Percentiles rank a stretch among this genome's conserved stretches.
Evolutionary conservation across 2,797 vertebrate genomes (phyloP).

Genomic region (Pitangus sulphuratus): DNA sequence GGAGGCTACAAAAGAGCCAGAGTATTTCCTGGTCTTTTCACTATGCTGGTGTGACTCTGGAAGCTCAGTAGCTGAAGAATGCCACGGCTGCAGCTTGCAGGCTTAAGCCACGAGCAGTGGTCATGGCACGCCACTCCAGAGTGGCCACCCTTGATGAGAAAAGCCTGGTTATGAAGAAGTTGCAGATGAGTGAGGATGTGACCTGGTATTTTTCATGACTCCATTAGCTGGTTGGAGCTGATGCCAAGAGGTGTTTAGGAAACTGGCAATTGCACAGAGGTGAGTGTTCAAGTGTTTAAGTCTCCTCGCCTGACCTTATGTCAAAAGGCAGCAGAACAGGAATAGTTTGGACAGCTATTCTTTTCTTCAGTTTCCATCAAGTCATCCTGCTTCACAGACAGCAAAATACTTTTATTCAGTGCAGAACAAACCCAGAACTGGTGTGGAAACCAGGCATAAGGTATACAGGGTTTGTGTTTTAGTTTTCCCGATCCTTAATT

Average conservation of each 20-base stretch:
- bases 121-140: background rate
- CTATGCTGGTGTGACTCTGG: background rate
- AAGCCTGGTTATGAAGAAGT: background rate
- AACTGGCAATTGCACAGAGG: background rate
- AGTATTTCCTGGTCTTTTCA: background rate
- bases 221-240: background rate
- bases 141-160: background rate
- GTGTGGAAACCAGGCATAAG: background rate
- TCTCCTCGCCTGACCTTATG: background rate
- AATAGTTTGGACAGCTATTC: background rate
- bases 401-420: background rate
- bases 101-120: background rate
- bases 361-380: background rate
- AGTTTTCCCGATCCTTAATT: background rate
- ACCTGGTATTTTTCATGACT: background rate
- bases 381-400: background rate
- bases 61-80: background rate
- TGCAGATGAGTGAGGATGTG: background rate
- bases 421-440: background rate
- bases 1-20: background rate
- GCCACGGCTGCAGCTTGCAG: background rate
- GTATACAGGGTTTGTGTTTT: background rate
- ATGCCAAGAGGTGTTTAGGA: background rate
- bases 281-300: background rate
- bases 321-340: background rate